Conservation (phyloP, 2,113 vertebrate genomes). For the Erpornis zantholeuca region DNA sequence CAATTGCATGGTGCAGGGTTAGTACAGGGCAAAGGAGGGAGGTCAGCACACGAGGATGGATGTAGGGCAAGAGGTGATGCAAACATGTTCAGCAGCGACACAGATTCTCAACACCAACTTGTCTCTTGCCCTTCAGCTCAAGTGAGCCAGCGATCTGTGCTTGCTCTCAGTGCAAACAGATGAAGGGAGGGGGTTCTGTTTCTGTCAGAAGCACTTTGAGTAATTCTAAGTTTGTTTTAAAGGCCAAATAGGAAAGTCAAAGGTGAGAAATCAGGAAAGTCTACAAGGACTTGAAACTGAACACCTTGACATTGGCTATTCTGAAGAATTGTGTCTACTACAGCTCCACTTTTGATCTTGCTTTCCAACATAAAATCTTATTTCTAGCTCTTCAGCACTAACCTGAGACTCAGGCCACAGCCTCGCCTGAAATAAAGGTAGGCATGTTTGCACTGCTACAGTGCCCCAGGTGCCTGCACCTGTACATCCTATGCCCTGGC, state of each 20-base stretch:
- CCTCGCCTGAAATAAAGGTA: neutral
- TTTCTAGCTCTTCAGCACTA: neutral
- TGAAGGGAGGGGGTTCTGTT: neutral
- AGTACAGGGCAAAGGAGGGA: neutral
- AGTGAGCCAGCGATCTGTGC: neutral
- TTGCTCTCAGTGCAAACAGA: neutral
- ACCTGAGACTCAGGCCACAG: neutral
- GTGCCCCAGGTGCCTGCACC: neutral
- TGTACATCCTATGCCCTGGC: neutral
- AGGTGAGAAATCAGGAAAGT: neutral
- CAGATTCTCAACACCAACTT: neutral
- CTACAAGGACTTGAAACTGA: neutral
- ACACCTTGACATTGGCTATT: neutral
- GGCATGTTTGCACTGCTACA: neutral
- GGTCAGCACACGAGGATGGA: neutral
- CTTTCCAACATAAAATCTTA: neutral
- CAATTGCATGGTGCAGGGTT: too few relatives aligned
- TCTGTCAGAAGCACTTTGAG: neutral
- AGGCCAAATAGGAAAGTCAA: neutral
- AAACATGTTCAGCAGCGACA: neutral
- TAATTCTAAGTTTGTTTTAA: neutral
- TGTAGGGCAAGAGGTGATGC: neutral
- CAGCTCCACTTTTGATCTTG: neutral
- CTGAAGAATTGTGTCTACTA: neutral
- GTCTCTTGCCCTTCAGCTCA: neutral